phyloP scores from a whole-genome alignment of 2,113 vertebrate genomes.

The Cairina moschata region DNA sequence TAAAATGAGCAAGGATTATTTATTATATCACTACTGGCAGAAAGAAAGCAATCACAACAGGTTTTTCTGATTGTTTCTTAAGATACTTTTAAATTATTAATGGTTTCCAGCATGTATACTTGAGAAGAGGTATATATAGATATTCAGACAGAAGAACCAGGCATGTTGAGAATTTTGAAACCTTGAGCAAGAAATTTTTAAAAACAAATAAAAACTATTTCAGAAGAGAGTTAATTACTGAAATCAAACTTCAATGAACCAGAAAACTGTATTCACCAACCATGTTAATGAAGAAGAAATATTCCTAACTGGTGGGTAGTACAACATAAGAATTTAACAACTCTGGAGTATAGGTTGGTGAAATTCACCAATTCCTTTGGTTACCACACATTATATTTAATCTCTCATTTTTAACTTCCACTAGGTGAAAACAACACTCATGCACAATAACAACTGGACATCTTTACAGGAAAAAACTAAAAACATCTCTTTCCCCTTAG shows the following conservation, averaged over 20 bases:
- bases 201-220: not conserved
- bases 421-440: not conserved
- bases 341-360: not conserved
- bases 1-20: not conserved
- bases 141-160: not conserved
- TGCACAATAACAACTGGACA: not conserved
- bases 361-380: not conserved
- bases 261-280: not conserved
- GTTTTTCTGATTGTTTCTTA: not conserved
- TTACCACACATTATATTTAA: not conserved
- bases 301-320: rapidly evolving
- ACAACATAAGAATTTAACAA: not conserved
- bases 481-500: rapidly evolving
- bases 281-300: not conserved
- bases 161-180: not conserved
- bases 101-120: not conserved
- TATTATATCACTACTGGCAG: not conserved
- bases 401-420: not conserved
- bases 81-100: not conserved
- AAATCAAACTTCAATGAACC: not conserved
- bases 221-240: not conserved
- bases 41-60: not conserved
- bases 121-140: not conserved
- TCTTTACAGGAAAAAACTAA: not conserved
- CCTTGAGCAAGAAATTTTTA: not conserved